Evolutionary conservation across 2,113 vertebrate genomes (phyloP).

Genomic region (Vombatus ursinus): DNA sequence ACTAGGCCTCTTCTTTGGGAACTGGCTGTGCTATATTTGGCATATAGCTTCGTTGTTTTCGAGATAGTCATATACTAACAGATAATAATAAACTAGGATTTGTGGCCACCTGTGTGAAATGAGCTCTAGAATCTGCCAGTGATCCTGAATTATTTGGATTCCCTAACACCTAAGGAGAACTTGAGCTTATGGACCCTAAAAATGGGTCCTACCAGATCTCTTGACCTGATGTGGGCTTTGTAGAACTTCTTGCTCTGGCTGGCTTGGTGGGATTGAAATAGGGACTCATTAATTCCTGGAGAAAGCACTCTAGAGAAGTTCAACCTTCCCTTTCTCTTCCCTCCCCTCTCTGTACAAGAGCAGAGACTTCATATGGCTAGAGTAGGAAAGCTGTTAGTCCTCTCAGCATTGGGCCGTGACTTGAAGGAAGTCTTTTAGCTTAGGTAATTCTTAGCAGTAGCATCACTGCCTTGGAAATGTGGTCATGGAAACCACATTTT

Average conservation of each 20-base stretch:
- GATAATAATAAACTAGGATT: neutral
- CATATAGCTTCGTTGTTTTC: constrained; percentile 15
- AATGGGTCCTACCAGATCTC: neutral
- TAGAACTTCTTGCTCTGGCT: neutral
- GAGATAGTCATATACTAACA: neutral
- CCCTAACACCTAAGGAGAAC: constrained; percentile 27
- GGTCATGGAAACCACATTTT: neutral
- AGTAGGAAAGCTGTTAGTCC: neutral
- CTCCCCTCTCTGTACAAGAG: neutral
- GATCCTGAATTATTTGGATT: constrained; percentile 1
- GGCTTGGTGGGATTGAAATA: constrained; percentile 11
- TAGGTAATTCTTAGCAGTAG: neutral
- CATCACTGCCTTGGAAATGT: neutral
- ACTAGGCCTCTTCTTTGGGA: constrained; percentile 25
- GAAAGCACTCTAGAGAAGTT: neutral
- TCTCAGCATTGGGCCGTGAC: neutral
- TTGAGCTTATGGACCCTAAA: neutral
- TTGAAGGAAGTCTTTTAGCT: neutral
- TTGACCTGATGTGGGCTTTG: neutral
- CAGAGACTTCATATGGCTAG: neutral
- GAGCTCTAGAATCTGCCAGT: constrained; percentile 15
- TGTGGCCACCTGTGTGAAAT: constrained; percentile 26
- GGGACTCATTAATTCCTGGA: neutral
- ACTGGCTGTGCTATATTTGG: constrained; percentile 1
- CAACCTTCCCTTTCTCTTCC: neutral